Base-by-base conservation (phyloP, 1,140 invertebrate species). In the Rhopalosiphum maidis region DNA sequence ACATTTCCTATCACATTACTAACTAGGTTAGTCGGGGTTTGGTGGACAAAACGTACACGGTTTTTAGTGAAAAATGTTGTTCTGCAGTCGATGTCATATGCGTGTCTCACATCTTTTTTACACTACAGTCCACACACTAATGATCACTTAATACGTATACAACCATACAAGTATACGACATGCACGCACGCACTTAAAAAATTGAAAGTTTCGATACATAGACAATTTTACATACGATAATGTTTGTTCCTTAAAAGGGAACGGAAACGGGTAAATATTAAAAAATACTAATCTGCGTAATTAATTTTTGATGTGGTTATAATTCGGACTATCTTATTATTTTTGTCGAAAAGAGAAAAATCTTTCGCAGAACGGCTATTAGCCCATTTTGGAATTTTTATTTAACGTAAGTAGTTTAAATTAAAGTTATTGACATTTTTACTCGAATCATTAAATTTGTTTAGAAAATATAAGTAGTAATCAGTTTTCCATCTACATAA, bases 401-500 rank as follows among this genome's bases (percentile, higher is more conserved):
- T 68, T n/a, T 18, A n/a, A 18, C 60, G 30, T n/a, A 68, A 30
- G 11, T 68, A 68, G 11, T 30, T 30, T 18, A n/a, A 68, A 0
- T 68, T n/a, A n/a, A 18, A 68, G 15, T n/a, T 5, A 68, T n/a
- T n/a, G 60, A 77, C 15, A 35, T 77, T 77, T 68, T n/a, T 68
- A 68, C 30, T n/a, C n/a, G 4, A n/a, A 68, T 68, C 15, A 68
- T 68, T 68, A 18, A n/a, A 68, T n/a, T 5, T 68, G 8, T 68
- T 68, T 68, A 18, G 30, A 68, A 68, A 30, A 60, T 60, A 60
- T 25, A 60, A 48, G 48, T 60, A 25, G 55, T 23, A 7, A 60
- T 30, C 2, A 0, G 9, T 1, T 3, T 30, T 68, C 4, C 9
- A 68, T 15, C 8, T n/a, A n/a, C 1, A n/a, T 5, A 5, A 0